These are phyloP conservation scores for Choreutis nemorana DNA, from an alignment of 2,888 invertebrate genomes.

Conservation along the genomic window DNA sequence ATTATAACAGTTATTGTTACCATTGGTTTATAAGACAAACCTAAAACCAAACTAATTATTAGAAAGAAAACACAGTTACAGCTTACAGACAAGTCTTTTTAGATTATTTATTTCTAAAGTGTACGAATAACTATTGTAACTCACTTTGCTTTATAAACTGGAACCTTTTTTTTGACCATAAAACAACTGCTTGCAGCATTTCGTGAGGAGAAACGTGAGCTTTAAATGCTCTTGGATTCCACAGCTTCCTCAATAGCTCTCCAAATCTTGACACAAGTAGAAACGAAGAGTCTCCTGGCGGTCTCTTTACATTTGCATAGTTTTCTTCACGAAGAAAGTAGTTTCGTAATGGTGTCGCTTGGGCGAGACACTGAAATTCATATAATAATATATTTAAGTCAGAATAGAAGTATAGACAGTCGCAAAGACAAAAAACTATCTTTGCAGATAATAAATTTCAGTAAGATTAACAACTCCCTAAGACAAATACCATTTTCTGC, in stretches of 20 bases:
- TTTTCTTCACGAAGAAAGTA: slow-evolving; percentile 95
- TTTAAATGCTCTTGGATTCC: slow-evolving; percentile 99
- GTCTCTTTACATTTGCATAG: slow-evolving; percentile 86
- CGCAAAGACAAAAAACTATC: too few relatives aligned
- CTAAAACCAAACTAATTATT: too few relatives aligned
- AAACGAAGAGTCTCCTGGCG: slow-evolving; percentile 94
- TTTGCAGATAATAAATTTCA: too few relatives aligned
- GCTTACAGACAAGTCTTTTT: too few relatives aligned
- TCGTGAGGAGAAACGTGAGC: slow-evolving; percentile 99
- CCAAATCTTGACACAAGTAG: slow-evolving; percentile 92
- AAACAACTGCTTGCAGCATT: slow-evolving; percentile 98
- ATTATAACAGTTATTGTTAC: too few relatives aligned
- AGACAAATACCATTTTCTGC: too few relatives aligned
- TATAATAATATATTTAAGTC: too few relatives aligned
- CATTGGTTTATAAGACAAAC: not conserved
- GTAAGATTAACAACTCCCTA: too few relatives aligned
- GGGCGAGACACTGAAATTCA: slow-evolving; percentile 82
- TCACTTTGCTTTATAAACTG: slow-evolving; percentile 97
- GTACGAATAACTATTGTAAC: too few relatives aligned
- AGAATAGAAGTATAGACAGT: too few relatives aligned
- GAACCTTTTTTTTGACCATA: slow-evolving; percentile 96
- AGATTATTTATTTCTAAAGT: not conserved
- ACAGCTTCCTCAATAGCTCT: slow-evolving; percentile 94
- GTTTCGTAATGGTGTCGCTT: slow-evolving; percentile 93
- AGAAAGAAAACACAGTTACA: too few relatives aligned